Conservation (phyloP, 2,797 vertebrate genomes). For the Vireo griseus region DNA sequence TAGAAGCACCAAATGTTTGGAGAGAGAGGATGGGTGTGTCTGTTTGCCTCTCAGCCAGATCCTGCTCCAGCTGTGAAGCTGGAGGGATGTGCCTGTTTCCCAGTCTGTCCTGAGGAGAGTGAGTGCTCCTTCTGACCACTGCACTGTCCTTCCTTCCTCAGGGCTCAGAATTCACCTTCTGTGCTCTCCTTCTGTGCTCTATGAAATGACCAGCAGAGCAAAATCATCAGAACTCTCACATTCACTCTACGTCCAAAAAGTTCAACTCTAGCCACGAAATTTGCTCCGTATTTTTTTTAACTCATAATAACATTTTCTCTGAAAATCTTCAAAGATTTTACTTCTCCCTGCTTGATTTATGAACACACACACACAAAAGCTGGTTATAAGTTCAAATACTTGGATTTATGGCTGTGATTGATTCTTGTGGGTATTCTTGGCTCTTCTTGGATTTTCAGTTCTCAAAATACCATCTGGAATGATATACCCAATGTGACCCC, state of each 20-base stretch:
- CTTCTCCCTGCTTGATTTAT: background rate
- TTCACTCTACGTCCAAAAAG: background rate
- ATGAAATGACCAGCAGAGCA: background rate
- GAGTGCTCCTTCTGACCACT: background rate
- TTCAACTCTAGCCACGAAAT: background rate
- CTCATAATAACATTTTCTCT: background rate
- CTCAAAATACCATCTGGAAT: background rate
- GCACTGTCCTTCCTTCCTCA: background rate
- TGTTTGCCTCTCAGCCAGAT: background rate
- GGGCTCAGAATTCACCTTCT: background rate
- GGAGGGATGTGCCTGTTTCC: background rate
- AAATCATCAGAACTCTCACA: background rate
- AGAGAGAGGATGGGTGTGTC: background rate
- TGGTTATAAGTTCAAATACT: background rate
- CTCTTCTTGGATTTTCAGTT: background rate
- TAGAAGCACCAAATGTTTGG: background rate
- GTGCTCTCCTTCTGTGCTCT: background rate
- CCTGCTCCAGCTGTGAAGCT: background rate
- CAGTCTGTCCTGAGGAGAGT: background rate
- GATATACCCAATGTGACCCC: background rate
- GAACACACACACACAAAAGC: background rate
- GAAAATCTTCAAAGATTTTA: constrained; percentile 5
- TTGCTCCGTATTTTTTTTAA: background rate
- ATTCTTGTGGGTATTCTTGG: background rate
- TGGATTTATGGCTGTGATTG: background rate